A percentile compares a stretch with the other conserved stretches of the same genome.
These are phyloP conservation scores for Silurus lanzhouensis DNA, from an alignment of 2,797 vertebrate species.

Conservation along the genomic window DNA sequence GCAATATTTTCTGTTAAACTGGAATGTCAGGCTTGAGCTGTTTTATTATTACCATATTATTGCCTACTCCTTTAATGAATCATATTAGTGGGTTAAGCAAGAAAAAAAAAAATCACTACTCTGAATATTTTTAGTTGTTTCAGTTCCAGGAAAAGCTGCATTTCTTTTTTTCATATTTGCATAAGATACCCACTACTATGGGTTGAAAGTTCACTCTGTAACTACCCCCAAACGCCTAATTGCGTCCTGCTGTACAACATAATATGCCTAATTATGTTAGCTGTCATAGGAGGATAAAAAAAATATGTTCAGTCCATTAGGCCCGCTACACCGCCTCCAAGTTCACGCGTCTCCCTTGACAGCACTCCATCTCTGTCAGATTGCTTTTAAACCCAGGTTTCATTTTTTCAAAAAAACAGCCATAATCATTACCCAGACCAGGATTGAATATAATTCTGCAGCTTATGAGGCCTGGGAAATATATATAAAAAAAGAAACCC, in stretches of 20 bases:
- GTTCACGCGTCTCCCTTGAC: background rate
- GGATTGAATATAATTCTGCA: background rate
- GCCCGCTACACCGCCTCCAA: background rate
- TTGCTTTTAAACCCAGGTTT: background rate
- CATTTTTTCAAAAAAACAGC: background rate
- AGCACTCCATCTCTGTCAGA: background rate
- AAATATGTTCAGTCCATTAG: background rate
- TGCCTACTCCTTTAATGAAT: background rate
- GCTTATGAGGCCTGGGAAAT: background rate
- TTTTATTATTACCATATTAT: background rate
- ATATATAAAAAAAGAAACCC: background rate
- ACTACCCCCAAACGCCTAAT: constrained; percentile 6
- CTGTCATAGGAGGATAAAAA: background rate
- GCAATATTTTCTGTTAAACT: background rate
- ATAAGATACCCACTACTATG: background rate
- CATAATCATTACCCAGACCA: background rate
- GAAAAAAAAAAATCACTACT: background rate
- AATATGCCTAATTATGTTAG: constrained; percentile 19
- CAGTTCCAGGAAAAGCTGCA: background rate
- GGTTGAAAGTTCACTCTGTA: background rate
- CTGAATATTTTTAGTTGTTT: background rate
- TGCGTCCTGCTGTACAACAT: constrained; percentile 1
- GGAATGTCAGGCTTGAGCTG: background rate
- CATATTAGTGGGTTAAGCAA: background rate
- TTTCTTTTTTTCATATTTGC: background rate